These are phyloP conservation scores for Tethea ocularis DNA, from an alignment of 2,888 invertebrate genomes.

Conservation along the genomic window DNA sequence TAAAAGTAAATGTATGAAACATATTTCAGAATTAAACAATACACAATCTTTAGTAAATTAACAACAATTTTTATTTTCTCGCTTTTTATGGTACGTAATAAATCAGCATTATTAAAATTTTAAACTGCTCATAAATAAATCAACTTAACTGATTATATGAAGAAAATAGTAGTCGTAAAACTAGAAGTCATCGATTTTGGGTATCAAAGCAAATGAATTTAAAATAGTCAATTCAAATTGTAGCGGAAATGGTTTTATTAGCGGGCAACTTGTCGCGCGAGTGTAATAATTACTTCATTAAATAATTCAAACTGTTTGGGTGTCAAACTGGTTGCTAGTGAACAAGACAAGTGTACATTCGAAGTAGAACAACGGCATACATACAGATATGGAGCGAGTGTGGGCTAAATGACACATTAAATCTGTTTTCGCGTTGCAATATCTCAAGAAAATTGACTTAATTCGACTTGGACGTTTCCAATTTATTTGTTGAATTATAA, in stretches of 20 bases:
- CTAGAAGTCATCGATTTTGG: background rate
- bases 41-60: background rate
- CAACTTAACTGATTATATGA: background rate
- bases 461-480: background rate
- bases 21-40: background rate
- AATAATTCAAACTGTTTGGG: conserved; percentile 47
- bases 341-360: conserved; percentile 61
- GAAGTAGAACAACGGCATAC: conserved; percentile 55
- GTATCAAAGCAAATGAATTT: background rate
- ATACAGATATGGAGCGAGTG: conserved; percentile 26
- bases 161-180: conserved; percentile 1
- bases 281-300: conserved; percentile 36
- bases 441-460: background rate
- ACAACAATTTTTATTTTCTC: background rate
- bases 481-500: background rate
- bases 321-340: conserved; percentile 64
- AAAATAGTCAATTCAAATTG: background rate
- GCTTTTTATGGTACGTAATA: background rate
- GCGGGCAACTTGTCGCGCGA: conserved; percentile 35
- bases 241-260: conserved; percentile 7
- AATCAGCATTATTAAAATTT: background rate
- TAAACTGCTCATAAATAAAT: background rate
- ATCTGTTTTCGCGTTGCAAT: conserved; percentile 2
- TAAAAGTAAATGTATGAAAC: background rate
- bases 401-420: conserved; percentile 16